Percentiles rank a stretch among this genome's conserved stretches.
phyloP scores from a whole-genome alignment of 1,140 invertebrate genomes.

The Ruditapes philippinarum region DNA sequence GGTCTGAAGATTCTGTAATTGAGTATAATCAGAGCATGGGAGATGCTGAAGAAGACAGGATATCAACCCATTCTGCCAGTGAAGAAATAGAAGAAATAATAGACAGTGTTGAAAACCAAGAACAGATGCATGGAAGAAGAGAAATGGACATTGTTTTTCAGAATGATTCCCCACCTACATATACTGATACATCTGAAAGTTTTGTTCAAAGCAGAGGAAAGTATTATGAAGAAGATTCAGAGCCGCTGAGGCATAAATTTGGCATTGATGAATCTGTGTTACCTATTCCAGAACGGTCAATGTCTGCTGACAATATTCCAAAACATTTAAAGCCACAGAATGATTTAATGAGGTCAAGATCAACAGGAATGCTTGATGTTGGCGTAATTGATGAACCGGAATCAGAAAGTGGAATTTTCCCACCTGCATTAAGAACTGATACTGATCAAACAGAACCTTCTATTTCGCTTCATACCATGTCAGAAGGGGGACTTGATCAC shows the following conservation, averaged over 20 bases:
- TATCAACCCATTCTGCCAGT: constrained; percentile 51
- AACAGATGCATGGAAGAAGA: neutral
- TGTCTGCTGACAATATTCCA: constrained; percentile 75
- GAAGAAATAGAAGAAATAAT: constrained; percentile 66
- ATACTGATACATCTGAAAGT: constrained; percentile 48
- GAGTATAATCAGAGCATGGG: neutral
- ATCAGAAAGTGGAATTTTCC: constrained; percentile 78
- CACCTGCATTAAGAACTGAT: constrained; percentile 68
- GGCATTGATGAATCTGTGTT: constrained; percentile 76
- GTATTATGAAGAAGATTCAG: constrained; percentile 63
- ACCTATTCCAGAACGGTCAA: constrained; percentile 70
- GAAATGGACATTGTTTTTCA: neutral
- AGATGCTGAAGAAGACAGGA: constrained; percentile 38
- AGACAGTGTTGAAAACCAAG: neutral
- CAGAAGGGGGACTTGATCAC: constrained; percentile 1
- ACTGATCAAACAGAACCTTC: constrained; percentile 30
- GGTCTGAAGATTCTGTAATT: constrained; percentile 26
- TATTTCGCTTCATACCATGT: constrained; percentile 47
- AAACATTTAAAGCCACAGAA: constrained; percentile 55
- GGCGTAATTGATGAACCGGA: constrained; percentile 60
- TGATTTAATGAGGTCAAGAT: constrained; percentile 74
- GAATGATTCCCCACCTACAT: constrained; percentile 29
- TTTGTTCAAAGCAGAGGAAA: constrained; percentile 41
- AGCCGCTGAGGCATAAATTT: constrained; percentile 73
- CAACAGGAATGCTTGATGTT: constrained; percentile 77